These are phyloP conservation scores for Tuta absoluta DNA, from an alignment of 2,888 invertebrate genomes.

Conservation along the genomic window DNA sequence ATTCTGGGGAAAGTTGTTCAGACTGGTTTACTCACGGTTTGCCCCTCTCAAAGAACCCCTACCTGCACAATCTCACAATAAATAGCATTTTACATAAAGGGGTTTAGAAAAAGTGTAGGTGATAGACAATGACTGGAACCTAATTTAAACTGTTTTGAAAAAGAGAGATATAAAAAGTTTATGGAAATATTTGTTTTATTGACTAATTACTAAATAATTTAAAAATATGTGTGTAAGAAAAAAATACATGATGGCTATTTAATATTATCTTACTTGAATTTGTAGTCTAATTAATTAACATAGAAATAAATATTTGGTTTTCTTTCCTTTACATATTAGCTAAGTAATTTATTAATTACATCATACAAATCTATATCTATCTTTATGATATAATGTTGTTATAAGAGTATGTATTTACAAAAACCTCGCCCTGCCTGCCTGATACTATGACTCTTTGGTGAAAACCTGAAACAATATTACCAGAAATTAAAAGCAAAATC, in stretches of 20 bases:
- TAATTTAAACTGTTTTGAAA: too few species aligned
- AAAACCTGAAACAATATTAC: conserved; percentile 11
- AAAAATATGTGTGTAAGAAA: not conserved
- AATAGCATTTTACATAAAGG: too few species aligned
- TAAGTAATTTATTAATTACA: not conserved
- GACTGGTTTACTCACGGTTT: too few species aligned
- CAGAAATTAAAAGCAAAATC: conserved; percentile 8
- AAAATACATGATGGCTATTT: not conserved
- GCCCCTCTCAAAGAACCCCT: too few species aligned
- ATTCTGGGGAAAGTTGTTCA: not conserved
- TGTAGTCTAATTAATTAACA: too few species aligned
- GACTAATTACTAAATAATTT: conserved; percentile 2
- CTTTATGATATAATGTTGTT: not conserved
- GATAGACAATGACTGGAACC: too few species aligned
- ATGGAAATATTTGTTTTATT: not conserved
- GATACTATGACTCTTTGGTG: conserved; percentile 1
- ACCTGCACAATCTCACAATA: too few species aligned
- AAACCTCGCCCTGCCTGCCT: conserved; percentile 12
- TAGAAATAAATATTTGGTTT: not conserved
- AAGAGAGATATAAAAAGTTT: too few species aligned
- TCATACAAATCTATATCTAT: not conserved
- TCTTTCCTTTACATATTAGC: not conserved
- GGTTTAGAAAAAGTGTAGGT: too few species aligned
- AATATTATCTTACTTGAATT: not conserved
- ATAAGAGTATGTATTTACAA: not conserved